Percentiles rank a stretch among this genome's conserved stretches.
phyloP scores from a whole-genome alignment of 2,797 vertebrate species.

The Alectoris magna region DNA sequence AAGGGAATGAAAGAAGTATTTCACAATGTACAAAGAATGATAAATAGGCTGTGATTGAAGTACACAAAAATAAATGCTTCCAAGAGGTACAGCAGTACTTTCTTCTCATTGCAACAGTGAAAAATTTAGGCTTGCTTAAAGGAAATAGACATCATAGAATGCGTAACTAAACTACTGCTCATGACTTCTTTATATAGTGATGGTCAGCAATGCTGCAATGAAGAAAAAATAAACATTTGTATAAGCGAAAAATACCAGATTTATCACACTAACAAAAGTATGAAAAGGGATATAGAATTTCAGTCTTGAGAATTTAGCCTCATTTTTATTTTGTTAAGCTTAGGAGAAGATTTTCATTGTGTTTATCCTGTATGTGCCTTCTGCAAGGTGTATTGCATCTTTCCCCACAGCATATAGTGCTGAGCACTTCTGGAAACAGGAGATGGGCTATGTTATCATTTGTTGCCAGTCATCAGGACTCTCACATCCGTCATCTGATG shows the following conservation, averaged over 20 bases:
- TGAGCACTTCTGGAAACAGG: neutral
- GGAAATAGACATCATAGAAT: neutral
- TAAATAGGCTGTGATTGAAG: neutral
- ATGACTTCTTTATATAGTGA: neutral
- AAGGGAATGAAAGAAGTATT: neutral
- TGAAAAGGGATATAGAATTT: neutral
- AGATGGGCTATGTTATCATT: neutral
- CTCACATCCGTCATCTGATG: neutral
- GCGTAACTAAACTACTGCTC: neutral
- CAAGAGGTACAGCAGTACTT: neutral
- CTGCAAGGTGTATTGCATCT: neutral
- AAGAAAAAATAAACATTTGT: neutral
- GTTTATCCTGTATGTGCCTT: neutral
- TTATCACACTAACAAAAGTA: neutral
- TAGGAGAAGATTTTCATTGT: neutral
- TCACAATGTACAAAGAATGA: neutral
- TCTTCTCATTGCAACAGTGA: neutral
- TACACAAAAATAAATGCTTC: neutral
- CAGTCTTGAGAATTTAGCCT: neutral
- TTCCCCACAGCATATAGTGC: neutral
- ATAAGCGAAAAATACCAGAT: neutral
- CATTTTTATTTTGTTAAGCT: neutral
- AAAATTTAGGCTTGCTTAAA: neutral
- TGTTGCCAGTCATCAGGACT: neutral
- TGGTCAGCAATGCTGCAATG: neutral